Evolutionary conservation across 1,140 invertebrate genomes (phyloP).

Genomic region (Anthonomus grandis): DNA sequence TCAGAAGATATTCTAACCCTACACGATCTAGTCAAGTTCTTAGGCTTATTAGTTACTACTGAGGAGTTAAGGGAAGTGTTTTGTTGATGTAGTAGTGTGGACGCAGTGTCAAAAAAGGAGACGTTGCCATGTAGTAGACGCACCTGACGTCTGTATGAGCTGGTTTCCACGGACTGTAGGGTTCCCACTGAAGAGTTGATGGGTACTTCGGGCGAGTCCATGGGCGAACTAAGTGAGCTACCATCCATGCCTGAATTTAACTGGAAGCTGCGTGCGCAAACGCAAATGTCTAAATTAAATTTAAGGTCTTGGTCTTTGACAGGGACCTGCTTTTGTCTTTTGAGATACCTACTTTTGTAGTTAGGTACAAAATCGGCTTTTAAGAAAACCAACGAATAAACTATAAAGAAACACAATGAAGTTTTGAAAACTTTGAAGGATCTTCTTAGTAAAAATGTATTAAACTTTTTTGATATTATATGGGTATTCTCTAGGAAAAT

Average conservation of each 20-base stretch:
- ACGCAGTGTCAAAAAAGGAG: constrained; percentile 23
- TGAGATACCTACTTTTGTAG: too few species aligned
- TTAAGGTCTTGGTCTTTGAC: neutral
- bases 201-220: constrained; percentile 63
- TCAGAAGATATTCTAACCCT: constrained; percentile 17
- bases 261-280: constrained; percentile 44
- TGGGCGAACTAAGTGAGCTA: constrained; percentile 65
- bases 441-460: too few species aligned
- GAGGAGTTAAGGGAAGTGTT: constrained; percentile 25
- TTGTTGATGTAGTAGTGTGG: constrained; percentile 14
- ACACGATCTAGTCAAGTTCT: constrained; percentile 9
- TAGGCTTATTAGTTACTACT: constrained; percentile 14
- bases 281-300: constrained; percentile 2
- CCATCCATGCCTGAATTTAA: constrained; percentile 46
- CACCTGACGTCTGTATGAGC: constrained; percentile 53
- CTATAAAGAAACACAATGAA: too few species aligned
- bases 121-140: constrained; percentile 43
- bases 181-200: constrained; percentile 60
- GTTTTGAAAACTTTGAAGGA: too few species aligned
- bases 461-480: too few species aligned
- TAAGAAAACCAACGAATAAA: too few species aligned
- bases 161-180: constrained; percentile 58
- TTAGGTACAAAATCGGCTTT: too few species aligned
- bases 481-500: too few species aligned
- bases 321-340: too few species aligned